Evolutionary conservation across 1,140 invertebrate species (phyloP).

Genomic region (Dreissena rostriformis): DNA sequence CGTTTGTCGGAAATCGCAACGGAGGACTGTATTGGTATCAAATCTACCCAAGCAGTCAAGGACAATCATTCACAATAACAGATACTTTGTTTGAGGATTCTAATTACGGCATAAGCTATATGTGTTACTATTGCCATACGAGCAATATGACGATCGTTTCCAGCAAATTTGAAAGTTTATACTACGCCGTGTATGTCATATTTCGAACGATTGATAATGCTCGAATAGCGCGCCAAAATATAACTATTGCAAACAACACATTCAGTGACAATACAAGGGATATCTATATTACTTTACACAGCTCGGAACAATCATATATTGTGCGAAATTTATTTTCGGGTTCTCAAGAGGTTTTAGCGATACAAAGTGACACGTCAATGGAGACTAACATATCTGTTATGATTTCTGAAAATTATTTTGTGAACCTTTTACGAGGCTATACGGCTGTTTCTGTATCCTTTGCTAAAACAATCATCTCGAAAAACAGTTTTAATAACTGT

Average conservation of each 20-base stretch:
- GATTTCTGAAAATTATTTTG: neutral
- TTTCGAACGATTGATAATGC: no score
- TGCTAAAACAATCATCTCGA: neutral
- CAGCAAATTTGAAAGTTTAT: neutral
- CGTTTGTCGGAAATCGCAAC: neutral
- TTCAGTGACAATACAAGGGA: no score
- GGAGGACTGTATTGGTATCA: slow-evolving; percentile 1
- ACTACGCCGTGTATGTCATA: neutral
- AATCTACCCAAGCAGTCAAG: neutral
- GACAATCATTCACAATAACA: neutral
- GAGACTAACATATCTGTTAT: neutral
- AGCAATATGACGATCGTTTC: neutral
- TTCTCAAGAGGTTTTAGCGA: neutral
- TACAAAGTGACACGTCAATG: neutral
- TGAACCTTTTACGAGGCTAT: neutral
- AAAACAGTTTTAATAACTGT: slow-evolving; percentile 5
- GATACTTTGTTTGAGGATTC: neutral
- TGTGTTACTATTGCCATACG: neutral
- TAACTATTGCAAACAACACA: no score
- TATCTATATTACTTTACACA: no score
- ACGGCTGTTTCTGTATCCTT: neutral
- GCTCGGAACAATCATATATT: neutral
- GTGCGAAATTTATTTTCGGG: neutral
- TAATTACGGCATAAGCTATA: neutral
- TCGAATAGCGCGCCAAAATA: no score